These are phyloP conservation scores for Pachydiplax longipennis DNA, from an alignment of 2,888 invertebrate species.

Conservation along the genomic window DNA sequence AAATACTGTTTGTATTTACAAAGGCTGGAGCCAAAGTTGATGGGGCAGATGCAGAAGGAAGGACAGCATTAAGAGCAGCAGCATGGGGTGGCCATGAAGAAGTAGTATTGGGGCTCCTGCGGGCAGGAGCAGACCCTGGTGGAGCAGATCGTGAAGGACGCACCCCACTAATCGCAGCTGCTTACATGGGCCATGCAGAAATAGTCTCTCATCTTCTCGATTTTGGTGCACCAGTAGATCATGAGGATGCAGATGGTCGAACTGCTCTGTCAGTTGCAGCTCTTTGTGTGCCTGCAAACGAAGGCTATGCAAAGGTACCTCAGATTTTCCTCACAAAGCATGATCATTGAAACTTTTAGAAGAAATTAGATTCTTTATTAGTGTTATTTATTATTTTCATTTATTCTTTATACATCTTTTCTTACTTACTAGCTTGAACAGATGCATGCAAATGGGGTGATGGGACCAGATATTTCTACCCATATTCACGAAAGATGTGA, in stretches of 20 bases:
- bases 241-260: slow-evolving; percentile 85
- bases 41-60: slow-evolving; percentile 84
- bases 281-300: slow-evolving; percentile 81
- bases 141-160: slow-evolving; percentile 88
- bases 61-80: slow-evolving; percentile 89
- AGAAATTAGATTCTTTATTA: too few species aligned
- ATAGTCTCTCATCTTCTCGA: slow-evolving; percentile 84
- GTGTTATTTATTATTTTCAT: too few species aligned
- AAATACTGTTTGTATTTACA: slow-evolving; percentile 56
- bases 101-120: slow-evolving; percentile 75
- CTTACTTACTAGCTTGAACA: background rate
- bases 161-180: slow-evolving; percentile 92
- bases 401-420: too few species aligned
- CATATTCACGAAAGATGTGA: background rate
- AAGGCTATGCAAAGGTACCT: slow-evolving; percentile 69
- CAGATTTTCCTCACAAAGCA: too few species aligned
- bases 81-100: slow-evolving; percentile 95
- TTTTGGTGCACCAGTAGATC: slow-evolving; percentile 83
- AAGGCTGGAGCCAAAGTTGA: slow-evolving; percentile 84
- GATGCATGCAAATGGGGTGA: background rate
- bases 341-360: too few species aligned
- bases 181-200: slow-evolving; percentile 95
- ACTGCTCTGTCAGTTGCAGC: slow-evolving; percentile 90
- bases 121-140: slow-evolving; percentile 80
- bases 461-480: background rate